Evolutionary conservation across 2,113 vertebrate species (phyloP).

Genomic region (Chaetorhynchus papuensis): DNA sequence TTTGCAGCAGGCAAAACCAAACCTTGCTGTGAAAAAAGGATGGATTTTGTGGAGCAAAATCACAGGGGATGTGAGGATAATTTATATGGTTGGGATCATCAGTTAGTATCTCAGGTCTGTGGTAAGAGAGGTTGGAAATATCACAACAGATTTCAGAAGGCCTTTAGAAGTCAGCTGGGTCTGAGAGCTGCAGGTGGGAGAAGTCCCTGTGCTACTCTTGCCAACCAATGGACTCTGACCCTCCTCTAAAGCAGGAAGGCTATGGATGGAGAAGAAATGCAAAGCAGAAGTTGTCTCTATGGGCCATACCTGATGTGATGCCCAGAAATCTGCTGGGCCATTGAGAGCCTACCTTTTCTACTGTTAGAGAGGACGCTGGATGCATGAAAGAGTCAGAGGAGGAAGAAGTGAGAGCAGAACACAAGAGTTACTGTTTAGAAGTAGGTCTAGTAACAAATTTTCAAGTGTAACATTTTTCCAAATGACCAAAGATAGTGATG

Average conservation of each 20-base stretch:
- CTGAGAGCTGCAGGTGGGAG: background rate
- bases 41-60: background rate
- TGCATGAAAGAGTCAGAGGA: background rate
- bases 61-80: background rate
- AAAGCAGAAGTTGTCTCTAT: background rate
- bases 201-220: background rate
- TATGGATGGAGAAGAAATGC: background rate
- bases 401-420: background rate
- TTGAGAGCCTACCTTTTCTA: background rate
- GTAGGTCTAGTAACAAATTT: background rate
- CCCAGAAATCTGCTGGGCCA: background rate
- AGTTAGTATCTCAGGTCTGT: background rate
- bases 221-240: background rate
- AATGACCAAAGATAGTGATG: background rate
- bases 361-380: background rate
- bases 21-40: background rate
- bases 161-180: background rate
- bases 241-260: background rate
- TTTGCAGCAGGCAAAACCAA: background rate
- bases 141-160: background rate
- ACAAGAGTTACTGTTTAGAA: background rate
- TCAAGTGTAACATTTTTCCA: background rate
- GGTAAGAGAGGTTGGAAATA: background rate
- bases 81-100: fast-evolving
- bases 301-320: background rate